Percentiles rank a stretch among this genome's conserved stretches.
These are phyloP conservation scores for Charadrius vociferus DNA, from an alignment of 2,113 vertebrate genomes.

Conservation along the genomic window DNA sequence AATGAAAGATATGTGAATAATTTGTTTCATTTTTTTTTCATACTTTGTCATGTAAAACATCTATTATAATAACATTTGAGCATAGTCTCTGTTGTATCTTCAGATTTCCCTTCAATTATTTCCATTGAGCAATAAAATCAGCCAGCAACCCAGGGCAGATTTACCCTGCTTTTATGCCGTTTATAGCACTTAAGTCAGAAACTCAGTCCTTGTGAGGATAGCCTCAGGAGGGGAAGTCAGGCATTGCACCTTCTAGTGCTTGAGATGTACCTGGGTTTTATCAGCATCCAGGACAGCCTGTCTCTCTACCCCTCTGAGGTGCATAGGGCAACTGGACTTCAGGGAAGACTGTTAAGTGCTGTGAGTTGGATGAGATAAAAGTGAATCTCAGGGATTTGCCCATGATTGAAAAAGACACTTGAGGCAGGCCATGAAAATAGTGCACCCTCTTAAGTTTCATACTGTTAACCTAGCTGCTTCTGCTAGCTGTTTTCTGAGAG, in stretches of 20 bases:
- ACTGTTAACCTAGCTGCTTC: background rate
- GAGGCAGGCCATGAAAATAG: background rate
- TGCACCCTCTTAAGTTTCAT: background rate
- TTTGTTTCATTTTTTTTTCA: background rate
- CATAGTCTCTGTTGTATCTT: background rate
- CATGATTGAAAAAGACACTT: background rate
- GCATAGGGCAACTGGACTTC: background rate
- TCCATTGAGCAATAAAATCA: background rate
- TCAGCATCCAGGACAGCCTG: background rate
- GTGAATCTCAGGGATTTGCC: background rate
- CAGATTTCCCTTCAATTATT: background rate
- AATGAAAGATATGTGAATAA: background rate
- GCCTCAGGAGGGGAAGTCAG: background rate
- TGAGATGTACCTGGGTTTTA: background rate
- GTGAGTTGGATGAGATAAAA: background rate
- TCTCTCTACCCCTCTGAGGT: background rate
- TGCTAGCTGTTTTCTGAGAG: background rate
- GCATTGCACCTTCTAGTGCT: background rate
- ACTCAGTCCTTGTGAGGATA: background rate
- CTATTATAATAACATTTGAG: background rate
- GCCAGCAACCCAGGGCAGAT: background rate
- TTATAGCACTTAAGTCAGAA: background rate
- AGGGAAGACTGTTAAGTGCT: background rate
- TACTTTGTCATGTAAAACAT: background rate
- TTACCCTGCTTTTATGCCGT: background rate